phyloP scores from a whole-genome alignment of 2,797 vertebrate species.

The Poecilia picta region DNA sequence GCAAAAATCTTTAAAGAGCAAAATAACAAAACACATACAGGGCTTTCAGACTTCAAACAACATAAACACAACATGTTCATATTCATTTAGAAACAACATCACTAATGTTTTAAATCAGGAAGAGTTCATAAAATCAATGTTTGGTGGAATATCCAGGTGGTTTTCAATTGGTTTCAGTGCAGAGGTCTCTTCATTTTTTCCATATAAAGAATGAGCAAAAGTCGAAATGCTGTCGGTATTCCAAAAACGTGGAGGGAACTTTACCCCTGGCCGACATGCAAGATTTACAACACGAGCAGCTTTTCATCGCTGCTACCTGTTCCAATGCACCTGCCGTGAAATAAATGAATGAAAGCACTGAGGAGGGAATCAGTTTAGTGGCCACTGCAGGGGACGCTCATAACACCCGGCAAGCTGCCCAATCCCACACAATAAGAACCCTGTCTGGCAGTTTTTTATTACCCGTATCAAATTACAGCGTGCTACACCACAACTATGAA shows the following conservation, averaged over 20 bases:
- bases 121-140: too few species aligned
- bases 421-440: constrained; percentile 40
- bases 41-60: too few species aligned
- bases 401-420: constrained; percentile 59
- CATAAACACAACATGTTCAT: too few species aligned
- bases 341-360: constrained; percentile 63
- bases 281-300: constrained; percentile 23
- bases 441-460: constrained; percentile 46
- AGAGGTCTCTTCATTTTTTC: too few species aligned
- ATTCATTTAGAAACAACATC: too few species aligned
- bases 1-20: too few species aligned
- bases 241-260: constrained; percentile 8
- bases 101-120: too few species aligned
- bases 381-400: constrained; percentile 45
- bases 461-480: constrained; percentile 46
- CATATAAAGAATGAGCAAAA: too few species aligned
- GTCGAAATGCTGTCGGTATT: constrained; percentile 4
- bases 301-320: constrained; percentile 59
- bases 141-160: too few species aligned
- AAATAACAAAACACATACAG: too few species aligned
- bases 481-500: constrained; percentile 37
- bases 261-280: constrained; percentile 31
- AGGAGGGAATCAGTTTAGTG: constrained; percentile 62
- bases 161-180: too few species aligned
- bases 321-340: constrained; percentile 63